Evolutionary conservation across 2,888 invertebrate species (phyloP), one percentile per base, ranked within the genome.

Genomic region (Coelinius sp.): DNA sequence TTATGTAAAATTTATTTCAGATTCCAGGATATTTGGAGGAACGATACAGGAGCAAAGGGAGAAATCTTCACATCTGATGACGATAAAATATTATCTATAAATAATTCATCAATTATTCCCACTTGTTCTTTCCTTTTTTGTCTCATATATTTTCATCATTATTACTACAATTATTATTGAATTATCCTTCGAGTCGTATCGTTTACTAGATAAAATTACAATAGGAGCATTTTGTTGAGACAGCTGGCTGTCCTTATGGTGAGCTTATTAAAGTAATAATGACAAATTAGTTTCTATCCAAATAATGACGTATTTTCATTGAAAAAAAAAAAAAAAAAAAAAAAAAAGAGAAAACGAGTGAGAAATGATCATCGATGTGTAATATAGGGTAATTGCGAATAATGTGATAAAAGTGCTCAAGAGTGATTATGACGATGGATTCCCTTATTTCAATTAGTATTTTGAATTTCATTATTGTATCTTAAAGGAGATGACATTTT

Each of bases 21-120:
- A 89, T 91, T 80, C 90, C 91, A 75, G 91, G 91, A 77, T 89
- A 89, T 80, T 88, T 92, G 82, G 91, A 91, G 81, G 91, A 91
- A 77, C 90, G 90, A 81, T 91, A 91, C 88, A 87, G 87, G 79
- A 84, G 85, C 78, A 88, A 86, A 83, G 84, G 81, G 76, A 85
- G 84, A 73, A 81, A 81, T 64, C 83, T 84, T 77, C 83, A 82
- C 78, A 86, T 85, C 79, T 87, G 87, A 87, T 86, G 84, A 74
- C 80, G 74, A 82, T 79, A 77, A 76, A 59, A 17, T 49, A 7
- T 31, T 3, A 38, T 25, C 12, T 25, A 24, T 44, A n/a, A 38
- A 25, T 49, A 52, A 62, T 31, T 49, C 25, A 62, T 24, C 24
- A 62, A 66, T 71, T 41, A 38, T 67, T 71, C 46, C 27, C 41